Evolutionary conservation across 2,797 vertebrate genomes (phyloP).

Genomic region (Enteromius afrohamiltoni): DNA sequence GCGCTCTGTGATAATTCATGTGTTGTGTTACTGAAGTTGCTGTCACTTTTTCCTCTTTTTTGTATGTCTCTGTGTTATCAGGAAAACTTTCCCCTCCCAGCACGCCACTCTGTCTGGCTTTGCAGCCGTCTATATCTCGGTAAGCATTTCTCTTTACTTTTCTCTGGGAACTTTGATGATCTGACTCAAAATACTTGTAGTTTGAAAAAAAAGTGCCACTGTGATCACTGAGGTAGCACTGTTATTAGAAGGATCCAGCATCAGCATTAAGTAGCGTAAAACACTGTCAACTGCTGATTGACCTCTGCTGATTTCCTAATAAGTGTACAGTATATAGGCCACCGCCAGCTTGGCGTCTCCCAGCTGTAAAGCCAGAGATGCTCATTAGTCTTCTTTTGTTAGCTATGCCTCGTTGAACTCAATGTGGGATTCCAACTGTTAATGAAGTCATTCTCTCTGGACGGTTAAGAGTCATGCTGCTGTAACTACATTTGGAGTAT

Average conservation of each 20-base stretch:
- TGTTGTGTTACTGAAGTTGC: slow-evolving; percentile 20
- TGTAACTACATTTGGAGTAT: slow-evolving; percentile 36
- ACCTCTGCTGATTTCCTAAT: slow-evolving; percentile 21
- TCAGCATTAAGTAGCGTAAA: not conserved
- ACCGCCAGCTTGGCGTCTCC: slow-evolving; percentile 13
- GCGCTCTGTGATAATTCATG: slow-evolving; percentile 25
- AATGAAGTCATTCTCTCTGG: slow-evolving; percentile 43
- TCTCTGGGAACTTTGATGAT: not conserved
- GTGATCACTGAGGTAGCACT: not conserved
- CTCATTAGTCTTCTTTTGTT: slow-evolving; percentile 48
- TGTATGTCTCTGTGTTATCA: slow-evolving; percentile 66
- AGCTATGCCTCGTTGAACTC: slow-evolving; percentile 50
- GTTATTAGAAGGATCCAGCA: slow-evolving; percentile 6
- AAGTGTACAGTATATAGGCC: slow-evolving; percentile 15
- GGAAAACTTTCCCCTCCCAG: slow-evolving; percentile 98
- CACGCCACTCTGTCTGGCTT: slow-evolving; percentile 96
- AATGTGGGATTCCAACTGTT: slow-evolving; percentile 34
- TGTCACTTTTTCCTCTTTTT: slow-evolving; percentile 20
- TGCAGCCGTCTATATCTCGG: slow-evolving; percentile 94
- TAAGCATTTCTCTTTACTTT: slow-evolving; percentile 75
- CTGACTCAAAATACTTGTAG: not conserved
- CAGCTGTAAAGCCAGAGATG: slow-evolving; percentile 28
- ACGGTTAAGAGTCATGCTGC: slow-evolving; percentile 35
- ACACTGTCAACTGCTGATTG: slow-evolving; percentile 6
- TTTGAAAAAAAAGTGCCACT: not conserved